Evolutionary conservation across 2,113 vertebrate species (phyloP).

Genomic region (Chloropsis hardwickii): DNA sequence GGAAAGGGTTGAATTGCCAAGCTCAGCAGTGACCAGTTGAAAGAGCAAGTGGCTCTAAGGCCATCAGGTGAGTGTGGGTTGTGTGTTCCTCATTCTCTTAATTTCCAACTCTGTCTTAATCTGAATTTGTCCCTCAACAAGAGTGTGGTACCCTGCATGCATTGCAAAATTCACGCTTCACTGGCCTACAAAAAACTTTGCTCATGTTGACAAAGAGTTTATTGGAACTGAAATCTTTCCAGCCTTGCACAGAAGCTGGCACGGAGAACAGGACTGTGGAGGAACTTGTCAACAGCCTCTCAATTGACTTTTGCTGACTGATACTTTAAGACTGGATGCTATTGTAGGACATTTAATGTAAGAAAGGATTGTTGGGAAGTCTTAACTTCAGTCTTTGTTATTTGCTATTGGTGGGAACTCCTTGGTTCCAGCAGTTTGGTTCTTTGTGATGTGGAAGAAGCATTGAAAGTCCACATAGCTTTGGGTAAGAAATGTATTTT

Average conservation of each 20-base stretch:
- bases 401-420: neutral
- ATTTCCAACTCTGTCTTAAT: neutral
- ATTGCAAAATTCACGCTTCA: neutral
- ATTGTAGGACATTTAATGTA: neutral
- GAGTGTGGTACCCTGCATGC: neutral
- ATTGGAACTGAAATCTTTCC: slow-evolving; percentile 10
- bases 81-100: neutral
- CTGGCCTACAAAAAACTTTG: neutral
- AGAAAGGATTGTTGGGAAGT: neutral
- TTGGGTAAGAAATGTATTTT: neutral
- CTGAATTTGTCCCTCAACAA: neutral
- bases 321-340: slow-evolving; percentile 4
- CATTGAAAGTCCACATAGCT: neutral
- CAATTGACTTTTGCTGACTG: neutral
- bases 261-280: neutral
- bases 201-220: neutral
- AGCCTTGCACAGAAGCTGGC: neutral
- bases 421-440: neutral
- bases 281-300: slow-evolving; percentile 3
- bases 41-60: neutral
- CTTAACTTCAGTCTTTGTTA: neutral
- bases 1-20: neutral
- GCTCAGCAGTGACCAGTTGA: neutral
- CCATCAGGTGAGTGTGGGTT: neutral
- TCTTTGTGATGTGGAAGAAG: neutral